phyloP scores from a whole-genome alignment of 2,113 vertebrate species.

The Solea senegalensis region DNA sequence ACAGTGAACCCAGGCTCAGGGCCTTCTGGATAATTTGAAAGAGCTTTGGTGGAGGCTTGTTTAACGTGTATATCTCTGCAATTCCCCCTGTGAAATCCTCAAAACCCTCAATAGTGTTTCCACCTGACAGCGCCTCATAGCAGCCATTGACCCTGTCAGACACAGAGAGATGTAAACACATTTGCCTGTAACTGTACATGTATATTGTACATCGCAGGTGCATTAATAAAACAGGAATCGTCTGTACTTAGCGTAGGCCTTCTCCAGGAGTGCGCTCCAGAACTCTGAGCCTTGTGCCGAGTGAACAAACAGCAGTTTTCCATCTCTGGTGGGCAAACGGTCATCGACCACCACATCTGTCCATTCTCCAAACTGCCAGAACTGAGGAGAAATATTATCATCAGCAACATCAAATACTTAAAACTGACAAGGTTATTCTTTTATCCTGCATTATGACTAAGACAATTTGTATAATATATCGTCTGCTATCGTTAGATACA shows the following conservation, averaged over 20 bases:
- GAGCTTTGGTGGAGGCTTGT: slow-evolving; percentile 69
- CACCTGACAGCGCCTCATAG: slow-evolving; percentile 91
- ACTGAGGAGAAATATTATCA: slow-evolving; percentile 58
- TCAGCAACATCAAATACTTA: not conserved
- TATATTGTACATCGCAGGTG: not conserved
- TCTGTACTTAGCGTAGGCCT: slow-evolving; percentile 78
- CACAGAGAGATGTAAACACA: not conserved
- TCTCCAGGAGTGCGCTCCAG: slow-evolving; percentile 81
- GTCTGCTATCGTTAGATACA: not conserved
- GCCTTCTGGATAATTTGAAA: slow-evolving; percentile 77
- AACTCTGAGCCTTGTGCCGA: slow-evolving; percentile 79
- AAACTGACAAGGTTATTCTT: not conserved
- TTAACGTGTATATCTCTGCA: slow-evolving; percentile 86
- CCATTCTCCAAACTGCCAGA: slow-evolving; percentile 85
- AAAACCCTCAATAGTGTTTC: slow-evolving; percentile 91
- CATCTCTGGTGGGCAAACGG: slow-evolving; percentile 77
- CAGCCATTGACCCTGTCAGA: slow-evolving; percentile 85
- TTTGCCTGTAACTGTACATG: not conserved
- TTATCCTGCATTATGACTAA: not conserved
- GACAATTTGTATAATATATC: not conserved
- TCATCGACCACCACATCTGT: slow-evolving; percentile 83
- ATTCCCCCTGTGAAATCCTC: slow-evolving; percentile 97
- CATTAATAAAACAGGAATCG: not conserved
- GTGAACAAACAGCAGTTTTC: slow-evolving; percentile 82
- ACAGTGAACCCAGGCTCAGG: slow-evolving; percentile 73